Evolutionary conservation across 2,113 vertebrate genomes (phyloP).

Genomic region (Lathamus discolor): DNA sequence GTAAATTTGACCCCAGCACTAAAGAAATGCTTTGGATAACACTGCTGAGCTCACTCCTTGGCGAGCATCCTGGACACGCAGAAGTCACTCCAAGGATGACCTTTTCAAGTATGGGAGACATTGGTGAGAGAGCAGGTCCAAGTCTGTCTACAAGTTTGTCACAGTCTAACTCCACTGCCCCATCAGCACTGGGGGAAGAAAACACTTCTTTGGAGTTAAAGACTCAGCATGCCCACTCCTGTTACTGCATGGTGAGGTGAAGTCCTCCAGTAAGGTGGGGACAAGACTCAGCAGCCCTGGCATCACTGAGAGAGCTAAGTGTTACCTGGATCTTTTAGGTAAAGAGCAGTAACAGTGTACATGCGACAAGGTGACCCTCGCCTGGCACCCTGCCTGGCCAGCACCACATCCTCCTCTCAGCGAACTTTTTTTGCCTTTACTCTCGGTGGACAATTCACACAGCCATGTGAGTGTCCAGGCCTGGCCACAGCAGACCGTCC

Average conservation of each 20-base stretch:
- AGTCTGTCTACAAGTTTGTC: background rate
- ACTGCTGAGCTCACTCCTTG: background rate
- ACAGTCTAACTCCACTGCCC: background rate
- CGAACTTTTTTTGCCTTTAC: background rate
- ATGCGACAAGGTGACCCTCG: background rate
- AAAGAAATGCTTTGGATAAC: background rate
- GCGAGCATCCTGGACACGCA: background rate
- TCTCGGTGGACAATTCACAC: background rate
- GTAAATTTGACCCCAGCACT: background rate
- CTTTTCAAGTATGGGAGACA: background rate
- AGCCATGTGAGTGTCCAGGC: background rate
- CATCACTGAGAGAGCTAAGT: background rate
- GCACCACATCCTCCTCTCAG: background rate
- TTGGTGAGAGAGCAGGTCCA: background rate
- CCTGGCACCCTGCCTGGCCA: background rate
- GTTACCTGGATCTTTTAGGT: background rate
- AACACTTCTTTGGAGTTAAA: background rate
- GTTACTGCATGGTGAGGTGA: background rate
- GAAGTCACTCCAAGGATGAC: background rate
- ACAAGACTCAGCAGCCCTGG: background rate
- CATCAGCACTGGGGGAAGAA: background rate
- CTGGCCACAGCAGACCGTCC: background rate
- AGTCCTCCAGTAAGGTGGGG: background rate
- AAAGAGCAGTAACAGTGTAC: background rate
- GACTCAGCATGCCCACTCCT: background rate